Percentiles rank a stretch among this genome's conserved stretches.
Evolutionary conservation across 2,888 invertebrate genomes (phyloP).

Genomic region (Acrobeloides nanus): DNA sequence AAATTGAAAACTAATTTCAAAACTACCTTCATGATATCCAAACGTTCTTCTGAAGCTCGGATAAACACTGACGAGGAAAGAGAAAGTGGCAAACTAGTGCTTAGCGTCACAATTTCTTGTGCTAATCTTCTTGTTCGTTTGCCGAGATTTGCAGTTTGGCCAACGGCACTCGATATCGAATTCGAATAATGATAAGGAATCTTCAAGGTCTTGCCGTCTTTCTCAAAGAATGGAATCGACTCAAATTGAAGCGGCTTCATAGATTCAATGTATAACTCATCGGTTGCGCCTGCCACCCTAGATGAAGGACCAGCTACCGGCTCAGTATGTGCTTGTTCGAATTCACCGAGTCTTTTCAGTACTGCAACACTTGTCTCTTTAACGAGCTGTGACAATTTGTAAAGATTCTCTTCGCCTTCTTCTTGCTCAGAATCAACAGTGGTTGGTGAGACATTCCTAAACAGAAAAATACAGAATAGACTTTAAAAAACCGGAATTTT

Average conservation of each 20-base stretch:
- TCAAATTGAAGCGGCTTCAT: too few species aligned
- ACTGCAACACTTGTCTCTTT: too few species aligned
- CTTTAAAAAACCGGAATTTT: too few species aligned
- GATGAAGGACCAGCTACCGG: neutral
- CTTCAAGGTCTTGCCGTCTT: slow-evolving; percentile 64
- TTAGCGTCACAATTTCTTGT: slow-evolving; percentile 86
- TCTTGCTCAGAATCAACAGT: too few species aligned
- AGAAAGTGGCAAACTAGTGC: slow-evolving; percentile 81
- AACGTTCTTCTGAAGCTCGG: slow-evolving; percentile 81
- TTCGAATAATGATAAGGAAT: slow-evolving; percentile 83
- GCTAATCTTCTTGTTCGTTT: slow-evolving; percentile 79
- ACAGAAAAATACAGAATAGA: too few species aligned
- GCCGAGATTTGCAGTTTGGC: slow-evolving; percentile 10
- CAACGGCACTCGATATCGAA: slow-evolving; percentile 56
- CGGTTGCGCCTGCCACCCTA: slow-evolving; percentile 1
- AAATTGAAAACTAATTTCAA: too few species aligned
- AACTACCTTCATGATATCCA: slow-evolving; percentile 84
- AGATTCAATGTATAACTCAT: too few species aligned
- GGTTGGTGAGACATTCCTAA: too few species aligned
- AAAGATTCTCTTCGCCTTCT: neutral
- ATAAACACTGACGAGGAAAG: slow-evolving; percentile 90
- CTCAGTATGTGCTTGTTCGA: too few species aligned
- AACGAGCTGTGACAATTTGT: neutral
- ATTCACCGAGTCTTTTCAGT: too few species aligned
- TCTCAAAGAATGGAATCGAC: slow-evolving; percentile 16